phyloP scores from a whole-genome alignment of 2,888 invertebrate species.

The Apodemia mormo region DNA sequence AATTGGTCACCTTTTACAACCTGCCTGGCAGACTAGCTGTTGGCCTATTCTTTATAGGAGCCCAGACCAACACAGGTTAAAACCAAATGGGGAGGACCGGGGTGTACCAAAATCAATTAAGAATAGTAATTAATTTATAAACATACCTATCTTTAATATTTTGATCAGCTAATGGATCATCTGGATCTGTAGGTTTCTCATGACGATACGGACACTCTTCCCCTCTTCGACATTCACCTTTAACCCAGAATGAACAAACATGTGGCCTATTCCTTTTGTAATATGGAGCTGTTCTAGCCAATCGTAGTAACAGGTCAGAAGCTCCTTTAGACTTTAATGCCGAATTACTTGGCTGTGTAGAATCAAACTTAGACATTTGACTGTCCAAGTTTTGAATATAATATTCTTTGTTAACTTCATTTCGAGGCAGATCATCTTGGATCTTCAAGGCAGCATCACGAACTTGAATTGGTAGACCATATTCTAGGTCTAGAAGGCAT shows the following conservation, averaged over 20 bases:
- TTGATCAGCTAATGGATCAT: constrained; percentile 97
- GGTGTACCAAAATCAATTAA: too few species aligned
- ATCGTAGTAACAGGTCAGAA: constrained; percentile 90
- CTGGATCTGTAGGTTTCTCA: constrained; percentile 98
- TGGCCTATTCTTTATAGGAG: too few species aligned
- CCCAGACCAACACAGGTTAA: too few species aligned
- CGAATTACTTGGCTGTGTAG: constrained; percentile 81
- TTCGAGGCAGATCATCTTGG: constrained; percentile 94
- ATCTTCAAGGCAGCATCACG: constrained; percentile 95
- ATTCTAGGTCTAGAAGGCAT: constrained; percentile 95
- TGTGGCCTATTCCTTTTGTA: constrained; percentile 97
- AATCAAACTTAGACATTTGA: constrained; percentile 81
- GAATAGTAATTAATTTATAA: not conserved
- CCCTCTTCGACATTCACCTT: constrained; percentile 97
- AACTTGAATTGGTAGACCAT: constrained; percentile 93
- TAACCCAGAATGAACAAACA: constrained; percentile 99
- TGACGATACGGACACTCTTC: constrained; percentile 98
- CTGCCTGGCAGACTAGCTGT: too few species aligned
- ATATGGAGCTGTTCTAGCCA: constrained; percentile 96
- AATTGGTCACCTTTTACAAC: too few species aligned
- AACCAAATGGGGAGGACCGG: too few species aligned
- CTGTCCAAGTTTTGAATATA: constrained; percentile 95
- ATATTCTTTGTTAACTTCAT: constrained; percentile 97
- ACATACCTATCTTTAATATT: constrained; percentile 92
- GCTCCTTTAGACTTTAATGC: constrained; percentile 88